phyloP scores from a whole-genome alignment of 1,140 invertebrate genomes.

The Babylonia areolata region DNA sequence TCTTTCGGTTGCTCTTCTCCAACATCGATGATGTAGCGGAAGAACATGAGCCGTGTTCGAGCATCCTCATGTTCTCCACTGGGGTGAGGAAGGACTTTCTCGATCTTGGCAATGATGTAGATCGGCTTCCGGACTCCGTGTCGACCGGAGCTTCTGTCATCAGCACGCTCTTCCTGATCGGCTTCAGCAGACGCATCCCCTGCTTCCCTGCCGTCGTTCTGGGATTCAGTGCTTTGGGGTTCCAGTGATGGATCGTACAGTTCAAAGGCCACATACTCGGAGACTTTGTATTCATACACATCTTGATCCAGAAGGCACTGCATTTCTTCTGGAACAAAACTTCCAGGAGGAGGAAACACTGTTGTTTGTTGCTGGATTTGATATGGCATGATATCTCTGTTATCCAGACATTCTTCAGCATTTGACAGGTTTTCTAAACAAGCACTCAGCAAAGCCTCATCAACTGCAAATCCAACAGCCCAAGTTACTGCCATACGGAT shows the following conservation, averaged over 20 bases:
- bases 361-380: background rate
- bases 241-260: slow-evolving; percentile 53
- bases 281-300: slow-evolving; percentile 47
- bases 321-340: slow-evolving; percentile 50
- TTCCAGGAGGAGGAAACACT: slow-evolving; percentile 54
- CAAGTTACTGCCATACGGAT: background rate
- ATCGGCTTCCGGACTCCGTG: background rate
- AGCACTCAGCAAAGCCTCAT: background rate
- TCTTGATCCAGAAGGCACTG: slow-evolving; percentile 56
- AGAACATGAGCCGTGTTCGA: background rate
- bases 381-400: background rate
- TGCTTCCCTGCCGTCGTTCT: slow-evolving; percentile 15
- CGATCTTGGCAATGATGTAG: background rate
- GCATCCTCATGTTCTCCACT: background rate
- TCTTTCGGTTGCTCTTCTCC: slow-evolving; percentile 16
- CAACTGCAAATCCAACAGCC: background rate
- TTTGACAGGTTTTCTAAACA: background rate
- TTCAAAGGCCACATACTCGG: slow-evolving; percentile 59
- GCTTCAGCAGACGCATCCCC: slow-evolving; percentile 20
- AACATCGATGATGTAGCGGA: slow-evolving; percentile 19
- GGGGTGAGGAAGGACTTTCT: background rate
- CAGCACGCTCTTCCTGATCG: slow-evolving; percentile 30
- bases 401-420: background rate
- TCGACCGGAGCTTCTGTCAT: background rate
- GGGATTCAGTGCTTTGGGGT: background rate